A percentile compares a stretch with the other conserved stretches of the same genome.
Evolutionary conservation across 2,113 vertebrate genomes (phyloP).

Genomic region (Pollachius pollachius): DNA sequence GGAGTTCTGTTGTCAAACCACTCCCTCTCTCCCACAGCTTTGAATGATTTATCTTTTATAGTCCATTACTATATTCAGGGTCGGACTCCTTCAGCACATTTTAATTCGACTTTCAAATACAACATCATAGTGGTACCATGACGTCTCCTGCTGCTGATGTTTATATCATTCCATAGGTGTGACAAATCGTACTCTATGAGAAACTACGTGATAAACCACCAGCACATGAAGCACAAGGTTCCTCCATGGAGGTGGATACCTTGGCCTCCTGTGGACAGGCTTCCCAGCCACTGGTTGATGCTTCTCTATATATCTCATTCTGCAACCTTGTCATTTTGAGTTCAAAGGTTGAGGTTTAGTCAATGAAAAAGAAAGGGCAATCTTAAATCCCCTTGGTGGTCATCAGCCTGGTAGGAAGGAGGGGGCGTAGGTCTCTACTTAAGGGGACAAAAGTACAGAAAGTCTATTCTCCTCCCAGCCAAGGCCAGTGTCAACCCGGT

Average conservation of each 20-base stretch:
- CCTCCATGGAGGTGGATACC: not conserved
- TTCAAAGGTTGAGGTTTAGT: constrained; percentile 39
- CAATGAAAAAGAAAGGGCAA: constrained; percentile 43
- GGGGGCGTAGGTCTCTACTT: constrained; percentile 31
- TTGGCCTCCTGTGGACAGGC: not conserved
- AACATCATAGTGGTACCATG: too few relatives aligned
- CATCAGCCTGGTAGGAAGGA: constrained; percentile 40
- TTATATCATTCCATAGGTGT: too few relatives aligned
- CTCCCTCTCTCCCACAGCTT: not conserved
- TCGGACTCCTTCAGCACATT: too few relatives aligned
- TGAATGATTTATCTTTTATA: too few relatives aligned
- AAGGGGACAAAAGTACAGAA: constrained; percentile 17
- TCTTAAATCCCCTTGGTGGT: constrained; percentile 45
- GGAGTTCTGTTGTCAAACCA: constrained; percentile 14
- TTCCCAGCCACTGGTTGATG: constrained; percentile 43
- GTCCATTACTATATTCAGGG: too few relatives aligned
- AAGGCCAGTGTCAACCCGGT: constrained; percentile 34
- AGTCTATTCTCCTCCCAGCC: constrained; percentile 40
- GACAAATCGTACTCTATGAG: not conserved
- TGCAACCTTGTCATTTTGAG: constrained; percentile 58
- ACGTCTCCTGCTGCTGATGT: too few relatives aligned
- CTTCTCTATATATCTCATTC: constrained; percentile 52
- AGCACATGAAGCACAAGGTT: too few relatives aligned
- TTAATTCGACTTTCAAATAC: too few relatives aligned
- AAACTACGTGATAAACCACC: not conserved